Percentiles rank a stretch among this genome's conserved stretches.
These are phyloP conservation scores for Drosophila vallismaia DNA, from an alignment of 2,888 invertebrate genomes.

Conservation along the genomic window DNA sequence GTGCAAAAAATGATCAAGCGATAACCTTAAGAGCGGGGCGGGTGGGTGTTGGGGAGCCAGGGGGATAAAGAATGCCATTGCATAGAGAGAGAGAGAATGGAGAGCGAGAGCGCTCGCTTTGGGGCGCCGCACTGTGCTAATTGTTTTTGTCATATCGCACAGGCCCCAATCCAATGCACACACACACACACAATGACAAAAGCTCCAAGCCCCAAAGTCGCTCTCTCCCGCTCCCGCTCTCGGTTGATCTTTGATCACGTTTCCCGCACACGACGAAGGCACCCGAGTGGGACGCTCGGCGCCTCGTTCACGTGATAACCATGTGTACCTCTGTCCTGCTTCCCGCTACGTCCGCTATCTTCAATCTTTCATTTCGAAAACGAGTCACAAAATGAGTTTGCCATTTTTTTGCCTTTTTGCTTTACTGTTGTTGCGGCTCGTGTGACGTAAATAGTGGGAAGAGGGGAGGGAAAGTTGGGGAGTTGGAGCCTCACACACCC, in stretches of 20 bases:
- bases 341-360: slow-evolving; percentile 30
- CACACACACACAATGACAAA: slow-evolving; percentile 6
- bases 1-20: slow-evolving; percentile 61
- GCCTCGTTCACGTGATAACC: slow-evolving; percentile 74
- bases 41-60: slow-evolving; percentile 9
- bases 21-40: slow-evolving; percentile 55
- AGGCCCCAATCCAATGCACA: slow-evolving; percentile 36
- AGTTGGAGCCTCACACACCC: slow-evolving; percentile 24
- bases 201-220: slow-evolving; percentile 7
- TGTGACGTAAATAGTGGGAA: slow-evolving; percentile 56
- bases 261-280: slow-evolving; percentile 73
- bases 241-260: slow-evolving; percentile 77
- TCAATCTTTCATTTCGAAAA: slow-evolving; percentile 29
- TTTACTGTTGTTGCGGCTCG: background rate
- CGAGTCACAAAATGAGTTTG: slow-evolving; percentile 48
- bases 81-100: slow-evolving; percentile 6
- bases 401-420: slow-evolving; percentile 19
- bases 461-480: slow-evolving; percentile 17
- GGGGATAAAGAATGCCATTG: slow-evolving; percentile 11
- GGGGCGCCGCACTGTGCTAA: slow-evolving; percentile 72
- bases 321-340: slow-evolving; percentile 61
- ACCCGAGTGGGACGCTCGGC: slow-evolving; percentile 39
- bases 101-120: slow-evolving; percentile 12
- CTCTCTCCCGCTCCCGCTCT: slow-evolving; percentile 31
- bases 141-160: slow-evolving; percentile 67